phyloP scores from a whole-genome alignment of 2,888 invertebrate genomes.

The Pseudococcus jackbeardsleyi region DNA sequence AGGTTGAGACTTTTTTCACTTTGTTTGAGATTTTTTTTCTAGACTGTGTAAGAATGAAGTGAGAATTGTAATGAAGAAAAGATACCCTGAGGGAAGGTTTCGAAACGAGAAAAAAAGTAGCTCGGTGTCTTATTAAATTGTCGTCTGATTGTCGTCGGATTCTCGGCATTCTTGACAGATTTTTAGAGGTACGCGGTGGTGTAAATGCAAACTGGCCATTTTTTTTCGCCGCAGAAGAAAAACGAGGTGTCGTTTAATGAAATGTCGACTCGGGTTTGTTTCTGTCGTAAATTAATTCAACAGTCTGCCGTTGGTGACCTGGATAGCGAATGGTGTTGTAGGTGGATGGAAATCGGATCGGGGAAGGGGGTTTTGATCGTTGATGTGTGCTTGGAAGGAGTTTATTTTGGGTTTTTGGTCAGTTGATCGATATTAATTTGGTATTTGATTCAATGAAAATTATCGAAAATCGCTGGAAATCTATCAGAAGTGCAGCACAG shows the following conservation, averaged over 20 bases:
- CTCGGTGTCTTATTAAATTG: constrained; percentile 24
- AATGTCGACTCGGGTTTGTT: not conserved
- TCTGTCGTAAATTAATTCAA: not conserved
- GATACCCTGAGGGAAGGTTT: constrained; percentile 26
- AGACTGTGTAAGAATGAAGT: not conserved
- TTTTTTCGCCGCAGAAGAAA: not conserved
- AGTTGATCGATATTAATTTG: too few relatives aligned
- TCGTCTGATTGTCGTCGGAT: constrained; percentile 5
- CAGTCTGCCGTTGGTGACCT: not conserved
- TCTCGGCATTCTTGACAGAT: not conserved
- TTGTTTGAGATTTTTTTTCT: not conserved
- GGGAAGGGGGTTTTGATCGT: too few relatives aligned
- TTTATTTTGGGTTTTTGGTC: too few relatives aligned
- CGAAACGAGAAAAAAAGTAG: not conserved
- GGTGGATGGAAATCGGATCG: not conserved
- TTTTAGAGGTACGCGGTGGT: not conserved
- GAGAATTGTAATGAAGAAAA: constrained; percentile 20
- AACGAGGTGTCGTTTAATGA: constrained; percentile 24
- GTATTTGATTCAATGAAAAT: too few relatives aligned
- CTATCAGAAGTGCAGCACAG: too few relatives aligned
- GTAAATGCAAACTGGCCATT: not conserved
- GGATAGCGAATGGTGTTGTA: not conserved
- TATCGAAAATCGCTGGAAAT: too few relatives aligned
- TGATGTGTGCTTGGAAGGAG: too few relatives aligned
- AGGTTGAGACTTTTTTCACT: not conserved